Base-by-base conservation (phyloP, 2,888 invertebrate genomes). In the Hypselothyrea guttata region DNA sequence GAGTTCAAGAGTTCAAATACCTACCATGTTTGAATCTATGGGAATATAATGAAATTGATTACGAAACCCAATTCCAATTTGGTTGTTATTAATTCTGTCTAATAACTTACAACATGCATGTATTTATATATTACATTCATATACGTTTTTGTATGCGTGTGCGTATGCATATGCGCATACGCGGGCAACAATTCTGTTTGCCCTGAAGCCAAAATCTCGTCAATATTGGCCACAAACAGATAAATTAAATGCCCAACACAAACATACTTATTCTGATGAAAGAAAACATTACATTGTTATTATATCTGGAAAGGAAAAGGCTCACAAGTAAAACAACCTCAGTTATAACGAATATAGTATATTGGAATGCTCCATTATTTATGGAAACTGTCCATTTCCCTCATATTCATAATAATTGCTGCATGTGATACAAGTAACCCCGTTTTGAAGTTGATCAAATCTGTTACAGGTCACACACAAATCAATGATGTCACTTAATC, bases 401-500 rank as follows among this genome's bases (percentile, higher is more conserved):
- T 4, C 5, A 22, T 22, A 22, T 22, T 22, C 5, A 22, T 22
- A 22, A 4, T 3, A 7, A 28, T 28, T 28, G 28, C 7, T 9
- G 28, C 28, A 3, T 9, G 7, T 8, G 28, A 1, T 7, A 28
- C 8, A 4, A 28, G n/a, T 60, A 69, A 59, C 59, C 61, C 41
- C 51, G 62, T 48, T 71, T 59, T 30, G 38, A 9, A 46, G 42
- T 9, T 44, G 33, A 55, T 61, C 42, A 65, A 71, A 71, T 69
- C 63, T 62, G 66, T 54, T 22, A 55, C 63, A 66, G 41, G 37
- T 56, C 60, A 46, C 61, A 48, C 57, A 76, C 60, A 79, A 66
- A 72, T 73, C 79, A 72, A 77, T 78, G 77, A 78, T 71, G 77
- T 78, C 77, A 78, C 72, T 77, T 78, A 65, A 75, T 73, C 75